Evolutionary conservation across 2,888 invertebrate genomes (phyloP).

Genomic region (Leucoptera coffeella): DNA sequence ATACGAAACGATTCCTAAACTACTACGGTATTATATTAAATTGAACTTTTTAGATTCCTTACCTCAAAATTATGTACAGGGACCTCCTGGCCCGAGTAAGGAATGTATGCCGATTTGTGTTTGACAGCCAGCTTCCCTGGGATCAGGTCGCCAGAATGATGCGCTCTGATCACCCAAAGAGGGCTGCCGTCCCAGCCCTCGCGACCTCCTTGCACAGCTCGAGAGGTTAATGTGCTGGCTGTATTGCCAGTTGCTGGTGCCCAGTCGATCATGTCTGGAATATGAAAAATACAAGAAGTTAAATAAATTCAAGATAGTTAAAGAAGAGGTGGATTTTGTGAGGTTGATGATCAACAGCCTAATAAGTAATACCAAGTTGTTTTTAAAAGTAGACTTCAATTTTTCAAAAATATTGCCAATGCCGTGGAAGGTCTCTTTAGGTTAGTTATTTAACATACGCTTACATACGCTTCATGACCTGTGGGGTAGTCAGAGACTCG

Average conservation of each 20-base stretch:
- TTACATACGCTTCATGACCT: no score
- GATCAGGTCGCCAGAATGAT: slow-evolving; percentile 27
- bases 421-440: no score
- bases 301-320: no score
- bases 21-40: background rate
- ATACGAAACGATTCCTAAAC: background rate
- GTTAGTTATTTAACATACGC: no score
- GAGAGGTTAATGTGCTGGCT: slow-evolving; percentile 15
- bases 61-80: slow-evolving; percentile 43
- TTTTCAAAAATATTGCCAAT: no score
- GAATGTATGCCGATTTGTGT: slow-evolving; percentile 26
- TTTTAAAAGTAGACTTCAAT: no score
- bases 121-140: slow-evolving; percentile 37
- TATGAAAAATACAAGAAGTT: background rate
- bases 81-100: slow-evolving; percentile 26
- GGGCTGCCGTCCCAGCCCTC: slow-evolving; percentile 41
- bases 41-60: slow-evolving; percentile 3
- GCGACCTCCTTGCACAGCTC: slow-evolving; percentile 28
- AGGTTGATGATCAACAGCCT: no score
- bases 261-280: slow-evolving; percentile 23
- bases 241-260: slow-evolving; percentile 17
- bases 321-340: no score
- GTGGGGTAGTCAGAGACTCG: no score
- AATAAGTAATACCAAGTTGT: no score
- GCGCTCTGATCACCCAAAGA: slow-evolving; percentile 34